These are phyloP conservation scores for Himalopsyche phryganea DNA, from an alignment of 1,140 invertebrate species.

Conservation along the genomic window DNA sequence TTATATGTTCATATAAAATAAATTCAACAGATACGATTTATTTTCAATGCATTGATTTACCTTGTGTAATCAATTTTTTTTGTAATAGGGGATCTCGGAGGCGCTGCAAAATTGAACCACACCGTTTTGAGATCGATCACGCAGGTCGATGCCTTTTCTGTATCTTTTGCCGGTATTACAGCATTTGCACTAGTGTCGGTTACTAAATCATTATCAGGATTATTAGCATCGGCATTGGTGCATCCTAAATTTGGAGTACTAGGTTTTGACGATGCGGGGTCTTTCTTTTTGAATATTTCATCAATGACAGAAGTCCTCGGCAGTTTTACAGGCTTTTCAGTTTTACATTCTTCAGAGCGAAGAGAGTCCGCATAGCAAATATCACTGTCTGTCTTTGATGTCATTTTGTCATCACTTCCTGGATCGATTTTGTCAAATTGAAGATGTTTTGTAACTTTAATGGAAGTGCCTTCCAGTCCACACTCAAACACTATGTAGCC, in stretches of 20 bases:
- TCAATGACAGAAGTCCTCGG: constrained; percentile 45
- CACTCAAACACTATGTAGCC: constrained; percentile 98
- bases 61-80: constrained; percentile 92
- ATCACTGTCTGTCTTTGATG: constrained; percentile 43
- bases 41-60: constrained; percentile 42
- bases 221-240: constrained; percentile 33
- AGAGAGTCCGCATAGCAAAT: constrained; percentile 50
- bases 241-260: constrained; percentile 48
- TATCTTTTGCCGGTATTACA: constrained; percentile 50
- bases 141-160: constrained; percentile 72
- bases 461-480: constrained; percentile 83
- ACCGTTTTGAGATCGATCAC: constrained; percentile 84
- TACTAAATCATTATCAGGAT: constrained; percentile 38
- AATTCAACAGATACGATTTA: no score
- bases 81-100: constrained; percentile 89
- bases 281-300: constrained; percentile 50
- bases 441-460: constrained; percentile 75
- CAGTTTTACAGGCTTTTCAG: constrained; percentile 42
- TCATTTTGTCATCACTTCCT: constrained; percentile 53
- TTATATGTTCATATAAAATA: no score
- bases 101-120: constrained; percentile 97
- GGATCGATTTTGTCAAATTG: constrained; percentile 71
- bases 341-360: constrained; percentile 52
- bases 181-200: constrained; percentile 40
- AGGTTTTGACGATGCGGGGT: constrained; percentile 46